phyloP scores from a whole-genome alignment of 2,797 vertebrate species.

The Salarias fasciatus region DNA sequence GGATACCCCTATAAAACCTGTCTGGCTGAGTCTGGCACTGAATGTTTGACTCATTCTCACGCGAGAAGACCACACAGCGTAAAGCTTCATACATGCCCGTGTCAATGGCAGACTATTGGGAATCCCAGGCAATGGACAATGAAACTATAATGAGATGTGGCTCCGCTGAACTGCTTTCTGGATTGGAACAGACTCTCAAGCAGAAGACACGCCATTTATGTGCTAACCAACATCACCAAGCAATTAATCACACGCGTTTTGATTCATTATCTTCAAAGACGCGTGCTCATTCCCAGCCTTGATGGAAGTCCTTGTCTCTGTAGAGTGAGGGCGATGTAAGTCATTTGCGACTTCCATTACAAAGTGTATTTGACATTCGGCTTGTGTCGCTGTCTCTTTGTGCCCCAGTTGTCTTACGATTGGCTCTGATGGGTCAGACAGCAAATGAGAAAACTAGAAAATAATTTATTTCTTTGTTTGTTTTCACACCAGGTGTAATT shows the following conservation, averaged over 20 bases:
- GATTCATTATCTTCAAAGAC: too few relatives aligned
- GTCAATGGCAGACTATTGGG: background rate
- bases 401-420: background rate
- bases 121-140: background rate
- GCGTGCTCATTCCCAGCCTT: too few relatives aligned
- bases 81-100: background rate
- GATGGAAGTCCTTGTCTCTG: too few relatives aligned
- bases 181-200: background rate
- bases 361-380: background rate
- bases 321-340: background rate
- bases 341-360: background rate
- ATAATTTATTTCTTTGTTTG: conserved; percentile 10
- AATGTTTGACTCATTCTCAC: background rate
- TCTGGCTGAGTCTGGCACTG: background rate
- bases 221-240: too few relatives aligned
- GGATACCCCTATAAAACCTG: conserved; percentile 4
- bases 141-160: background rate
- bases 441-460: conserved; percentile 11
- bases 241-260: too few relatives aligned
- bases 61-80: background rate
- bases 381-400: background rate
- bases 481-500: conserved; percentile 20
- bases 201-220: too few relatives aligned
- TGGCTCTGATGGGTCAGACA: conserved; percentile 6
- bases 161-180: background rate